These are phyloP conservation scores for Gastrophysa polygoni DNA, from an alignment of 2,888 invertebrate genomes.

Conservation along the genomic window DNA sequence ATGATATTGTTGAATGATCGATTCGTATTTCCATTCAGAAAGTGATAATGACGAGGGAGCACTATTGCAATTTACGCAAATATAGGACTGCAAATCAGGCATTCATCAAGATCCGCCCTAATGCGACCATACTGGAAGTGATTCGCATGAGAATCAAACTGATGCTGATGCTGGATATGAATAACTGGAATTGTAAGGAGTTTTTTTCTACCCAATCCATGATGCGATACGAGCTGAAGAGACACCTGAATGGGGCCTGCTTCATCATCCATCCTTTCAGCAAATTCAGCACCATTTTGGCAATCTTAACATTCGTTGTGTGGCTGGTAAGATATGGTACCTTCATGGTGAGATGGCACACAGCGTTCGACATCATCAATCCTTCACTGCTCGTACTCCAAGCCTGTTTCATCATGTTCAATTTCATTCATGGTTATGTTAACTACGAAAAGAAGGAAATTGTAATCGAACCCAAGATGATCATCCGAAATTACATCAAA, in stretches of 20 bases:
- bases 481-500: background rate
- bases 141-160: background rate
- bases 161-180: background rate
- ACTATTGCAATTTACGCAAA: background rate
- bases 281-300: background rate
- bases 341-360: too few species aligned
- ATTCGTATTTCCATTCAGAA: background rate
- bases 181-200: background rate
- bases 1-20: background rate
- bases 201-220: background rate
- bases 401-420: too few species aligned
- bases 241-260: background rate
- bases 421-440: conserved; percentile 1
- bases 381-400: too few species aligned
- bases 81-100: background rate
- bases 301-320: background rate
- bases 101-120: background rate
- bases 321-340: background rate
- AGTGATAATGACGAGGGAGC: background rate
- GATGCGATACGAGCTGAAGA: background rate
- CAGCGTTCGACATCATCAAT: too few species aligned
- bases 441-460: background rate
- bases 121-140: background rate
- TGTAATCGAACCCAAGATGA: background rate
- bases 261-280: background rate